phyloP scores from a whole-genome alignment of 2,888 invertebrate genomes.

The Noctuana brunneofusca region DNA sequence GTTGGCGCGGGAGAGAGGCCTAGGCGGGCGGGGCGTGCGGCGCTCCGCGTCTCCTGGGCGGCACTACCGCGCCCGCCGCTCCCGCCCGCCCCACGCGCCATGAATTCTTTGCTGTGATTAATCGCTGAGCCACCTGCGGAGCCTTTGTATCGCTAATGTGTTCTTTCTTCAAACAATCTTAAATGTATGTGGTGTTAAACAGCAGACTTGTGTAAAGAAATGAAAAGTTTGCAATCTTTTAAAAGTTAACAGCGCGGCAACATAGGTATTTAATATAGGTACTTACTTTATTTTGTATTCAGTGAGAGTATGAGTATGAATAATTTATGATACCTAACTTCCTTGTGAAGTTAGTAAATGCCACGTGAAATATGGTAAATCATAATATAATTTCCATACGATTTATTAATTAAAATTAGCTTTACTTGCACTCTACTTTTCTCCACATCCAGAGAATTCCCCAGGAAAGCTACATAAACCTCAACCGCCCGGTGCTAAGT shows the following conservation, averaged over 20 bases:
- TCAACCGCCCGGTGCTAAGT: no score
- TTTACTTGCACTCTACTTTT: no score
- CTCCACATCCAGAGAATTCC: no score
- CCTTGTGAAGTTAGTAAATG: no score
- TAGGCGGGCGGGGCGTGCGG: constrained; percentile 60
- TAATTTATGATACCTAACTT: no score
- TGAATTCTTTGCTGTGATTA: constrained; percentile 74
- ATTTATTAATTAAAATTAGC: no score
- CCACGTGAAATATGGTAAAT: no score
- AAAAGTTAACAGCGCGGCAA: background rate
- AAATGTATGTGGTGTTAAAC: constrained; percentile 30
- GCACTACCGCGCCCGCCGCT: constrained; percentile 72
- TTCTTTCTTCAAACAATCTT: constrained; percentile 49
- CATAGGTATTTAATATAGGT: no score
- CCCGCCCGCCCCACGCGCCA: constrained; percentile 45
- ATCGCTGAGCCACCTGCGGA: constrained; percentile 79
- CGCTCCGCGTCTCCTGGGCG: constrained; percentile 63
- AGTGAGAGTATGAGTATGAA: no score
- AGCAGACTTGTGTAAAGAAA: constrained; percentile 15
- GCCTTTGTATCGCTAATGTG: constrained; percentile 64
- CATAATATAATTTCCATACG: no score
- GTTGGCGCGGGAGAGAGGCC: constrained; percentile 46
- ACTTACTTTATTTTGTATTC: no score
- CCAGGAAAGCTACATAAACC: no score
- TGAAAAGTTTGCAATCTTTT: background rate